A percentile compares a stretch with the other conserved stretches of the same genome.
phyloP scores from a whole-genome alignment of 2,797 vertebrate genomes.

The Buphagus erythrorhynchus region DNA sequence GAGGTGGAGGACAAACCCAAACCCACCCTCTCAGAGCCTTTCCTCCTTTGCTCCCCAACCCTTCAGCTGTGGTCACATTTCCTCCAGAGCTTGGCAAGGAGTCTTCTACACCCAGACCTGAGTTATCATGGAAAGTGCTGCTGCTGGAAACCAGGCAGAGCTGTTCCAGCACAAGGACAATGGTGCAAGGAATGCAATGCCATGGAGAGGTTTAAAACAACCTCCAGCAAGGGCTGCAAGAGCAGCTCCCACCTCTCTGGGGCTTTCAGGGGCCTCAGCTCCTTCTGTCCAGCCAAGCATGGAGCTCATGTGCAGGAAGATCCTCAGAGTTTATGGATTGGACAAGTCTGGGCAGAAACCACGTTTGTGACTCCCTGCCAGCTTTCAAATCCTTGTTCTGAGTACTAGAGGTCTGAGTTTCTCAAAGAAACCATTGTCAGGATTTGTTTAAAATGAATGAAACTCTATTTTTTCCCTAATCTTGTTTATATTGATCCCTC shows the following conservation, averaged over 20 bases:
- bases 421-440: not conserved
- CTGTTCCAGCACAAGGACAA: not conserved
- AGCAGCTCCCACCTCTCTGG: not conserved
- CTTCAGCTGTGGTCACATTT: not conserved
- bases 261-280: not conserved
- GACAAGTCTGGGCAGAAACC: not conserved
- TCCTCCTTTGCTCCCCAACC: not conserved
- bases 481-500: constrained; percentile 5
- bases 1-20: not conserved
- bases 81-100: not conserved
- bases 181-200: not conserved
- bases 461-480: not conserved
- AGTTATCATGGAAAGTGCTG: accelerated
- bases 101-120: not conserved
- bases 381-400: not conserved
- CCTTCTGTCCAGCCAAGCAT: not conserved
- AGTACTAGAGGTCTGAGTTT: not conserved
- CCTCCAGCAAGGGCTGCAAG: not conserved
- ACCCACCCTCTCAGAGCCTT: not conserved
- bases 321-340: not conserved
- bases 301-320: not conserved
- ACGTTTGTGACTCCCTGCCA: not conserved
- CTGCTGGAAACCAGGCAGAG: not conserved
- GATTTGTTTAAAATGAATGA: not conserved
- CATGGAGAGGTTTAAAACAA: not conserved